A percentile compares a stretch with the other conserved stretches of the same genome.
Evolutionary conservation across 2,113 vertebrate species (phyloP).

Genomic region (Ictalurus punctatus): DNA sequence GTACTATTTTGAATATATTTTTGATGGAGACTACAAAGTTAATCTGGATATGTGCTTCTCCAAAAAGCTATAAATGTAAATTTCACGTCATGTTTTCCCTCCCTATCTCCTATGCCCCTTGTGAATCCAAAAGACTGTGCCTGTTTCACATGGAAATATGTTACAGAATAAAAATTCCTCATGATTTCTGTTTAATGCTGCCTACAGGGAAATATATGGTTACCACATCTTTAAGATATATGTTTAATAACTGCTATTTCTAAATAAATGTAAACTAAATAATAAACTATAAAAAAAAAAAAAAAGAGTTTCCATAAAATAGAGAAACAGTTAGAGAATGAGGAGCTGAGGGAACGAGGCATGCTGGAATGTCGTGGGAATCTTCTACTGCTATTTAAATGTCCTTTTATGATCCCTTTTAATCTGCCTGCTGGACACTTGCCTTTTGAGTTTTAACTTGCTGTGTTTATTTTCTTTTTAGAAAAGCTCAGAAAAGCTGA

Average conservation of each 20-base stretch:
- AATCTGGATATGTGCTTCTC: background rate
- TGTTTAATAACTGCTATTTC: background rate
- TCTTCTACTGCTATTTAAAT: conserved; percentile 46
- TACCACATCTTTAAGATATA: background rate
- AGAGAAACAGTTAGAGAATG: conserved; percentile 49
- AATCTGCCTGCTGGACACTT: conserved; percentile 13
- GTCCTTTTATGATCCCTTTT: conserved; percentile 38
- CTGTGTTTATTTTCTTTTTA: conserved; percentile 34
- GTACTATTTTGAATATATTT: background rate
- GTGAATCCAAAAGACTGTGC: background rate
- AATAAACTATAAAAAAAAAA: background rate
- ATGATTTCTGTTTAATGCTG: background rate
- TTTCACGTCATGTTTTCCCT: background rate
- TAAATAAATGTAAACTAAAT: background rate
- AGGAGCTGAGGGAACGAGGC: conserved; percentile 36
- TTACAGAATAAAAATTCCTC: background rate
- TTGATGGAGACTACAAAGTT: background rate
- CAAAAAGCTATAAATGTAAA: background rate
- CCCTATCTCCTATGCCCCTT: background rate
- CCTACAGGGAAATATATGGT: background rate
- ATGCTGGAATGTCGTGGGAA: conserved; percentile 49
- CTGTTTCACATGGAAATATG: background rate
- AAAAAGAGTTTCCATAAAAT: conserved; percentile 42
- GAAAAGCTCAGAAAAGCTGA: conserved; percentile 8
- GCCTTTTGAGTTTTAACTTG: conserved; percentile 20